Percentiles rank a stretch among this genome's conserved stretches.
Evolutionary conservation across 2,113 vertebrate species (phyloP).

Genomic region (Myotis lucifugus): DNA sequence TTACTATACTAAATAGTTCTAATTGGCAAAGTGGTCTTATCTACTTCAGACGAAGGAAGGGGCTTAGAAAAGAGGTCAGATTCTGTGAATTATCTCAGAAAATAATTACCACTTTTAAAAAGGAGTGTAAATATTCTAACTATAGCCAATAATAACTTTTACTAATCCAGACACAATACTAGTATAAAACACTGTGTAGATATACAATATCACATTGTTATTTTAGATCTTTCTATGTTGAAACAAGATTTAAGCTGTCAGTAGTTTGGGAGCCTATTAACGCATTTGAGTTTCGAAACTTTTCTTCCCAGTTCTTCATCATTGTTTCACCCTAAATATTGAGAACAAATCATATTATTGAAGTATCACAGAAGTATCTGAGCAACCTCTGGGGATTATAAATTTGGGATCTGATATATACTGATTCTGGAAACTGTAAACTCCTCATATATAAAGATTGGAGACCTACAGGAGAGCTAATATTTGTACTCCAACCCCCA

Average conservation of each 20-base stretch:
- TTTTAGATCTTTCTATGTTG: neutral
- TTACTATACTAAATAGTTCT: constrained; percentile 28
- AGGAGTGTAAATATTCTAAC: constrained; percentile 17
- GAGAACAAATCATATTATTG: neutral
- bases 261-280: neutral
- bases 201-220: neutral
- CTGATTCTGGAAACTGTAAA: neutral
- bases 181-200: neutral
- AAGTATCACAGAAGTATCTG: neutral
- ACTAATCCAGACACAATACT: neutral
- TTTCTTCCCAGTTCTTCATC: constrained; percentile 39
- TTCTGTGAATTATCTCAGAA: constrained; percentile 22
- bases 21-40: neutral
- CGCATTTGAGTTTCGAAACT: neutral
- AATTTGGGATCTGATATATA: neutral
- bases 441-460: neutral
- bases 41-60: neutral
- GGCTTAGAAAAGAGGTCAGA: neutral
- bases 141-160: neutral
- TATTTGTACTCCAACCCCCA: neutral
- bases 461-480: neutral
- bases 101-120: neutral
- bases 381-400: neutral
- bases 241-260: neutral
- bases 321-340: neutral